Evolutionary conservation across 2,888 invertebrate genomes (phyloP).

Genomic region (Dicranocentrus wangi): DNA sequence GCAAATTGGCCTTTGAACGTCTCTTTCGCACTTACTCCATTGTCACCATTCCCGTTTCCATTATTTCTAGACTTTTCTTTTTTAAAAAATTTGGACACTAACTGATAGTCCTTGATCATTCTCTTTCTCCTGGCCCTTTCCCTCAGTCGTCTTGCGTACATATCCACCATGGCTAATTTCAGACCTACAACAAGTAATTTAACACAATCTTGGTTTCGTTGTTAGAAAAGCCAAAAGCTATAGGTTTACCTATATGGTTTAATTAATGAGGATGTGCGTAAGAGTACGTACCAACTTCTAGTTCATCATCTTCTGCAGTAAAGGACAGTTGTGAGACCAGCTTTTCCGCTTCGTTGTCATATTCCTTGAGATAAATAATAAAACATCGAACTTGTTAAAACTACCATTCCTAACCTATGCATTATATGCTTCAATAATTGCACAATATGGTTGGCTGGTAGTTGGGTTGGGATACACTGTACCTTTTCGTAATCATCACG

Average conservation of each 20-base stretch:
- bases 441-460: no score
- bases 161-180: slow-evolving; percentile 93
- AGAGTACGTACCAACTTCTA: slow-evolving; percentile 86
- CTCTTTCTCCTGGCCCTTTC: slow-evolving; percentile 92
- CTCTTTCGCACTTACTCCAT: not conserved
- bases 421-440: no score
- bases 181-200: slow-evolving; percentile 74
- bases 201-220: not conserved
- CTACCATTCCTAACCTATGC: no score
- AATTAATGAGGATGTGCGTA: not conserved
- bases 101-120: slow-evolving; percentile 90
- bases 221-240: not conserved
- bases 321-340: slow-evolving; percentile 89
- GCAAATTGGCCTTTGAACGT: slow-evolving; percentile 65
- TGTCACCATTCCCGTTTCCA: slow-evolving; percentile 17
- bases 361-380: no score
- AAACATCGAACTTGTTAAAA: no score
- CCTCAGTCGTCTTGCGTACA: slow-evolving; percentile 87
- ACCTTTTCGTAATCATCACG: slow-evolving; percentile 97
- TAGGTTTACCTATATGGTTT: not conserved
- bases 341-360: slow-evolving; percentile 92
- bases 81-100: slow-evolving; percentile 87
- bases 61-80: slow-evolving; percentile 57
- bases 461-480: no score
- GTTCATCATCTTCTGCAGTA: slow-evolving; percentile 88